A percentile compares a stretch with the other conserved stretches of the same genome.
phyloP scores from a whole-genome alignment of 2,888 invertebrate species.

The Strigamia maritima region DNA sequence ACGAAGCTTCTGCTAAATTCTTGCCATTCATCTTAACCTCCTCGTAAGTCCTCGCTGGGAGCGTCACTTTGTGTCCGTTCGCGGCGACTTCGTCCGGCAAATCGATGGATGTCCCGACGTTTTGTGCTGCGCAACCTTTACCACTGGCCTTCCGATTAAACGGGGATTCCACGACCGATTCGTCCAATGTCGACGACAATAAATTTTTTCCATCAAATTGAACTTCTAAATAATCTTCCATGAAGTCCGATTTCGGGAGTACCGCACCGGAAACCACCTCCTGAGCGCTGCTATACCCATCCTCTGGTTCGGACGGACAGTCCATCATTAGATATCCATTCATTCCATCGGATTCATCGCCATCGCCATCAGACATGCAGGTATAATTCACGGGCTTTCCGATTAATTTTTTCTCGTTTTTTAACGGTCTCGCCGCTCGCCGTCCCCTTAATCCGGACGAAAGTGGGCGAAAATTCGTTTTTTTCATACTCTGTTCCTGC shows the following conservation, averaged over 20 bases:
- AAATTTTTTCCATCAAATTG: conserved; percentile 35
- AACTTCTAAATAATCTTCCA: conserved; percentile 42
- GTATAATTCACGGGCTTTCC: neutral
- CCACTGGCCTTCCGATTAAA: neutral
- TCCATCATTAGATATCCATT: conserved; percentile 41
- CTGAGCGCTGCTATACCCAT: conserved; percentile 38
- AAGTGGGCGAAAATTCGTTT: neutral
- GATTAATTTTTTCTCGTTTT: neutral
- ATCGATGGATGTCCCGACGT: conserved; percentile 29
- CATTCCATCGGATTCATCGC: conserved; percentile 24
- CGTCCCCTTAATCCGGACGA: neutral
- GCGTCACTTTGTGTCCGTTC: conserved; percentile 35
- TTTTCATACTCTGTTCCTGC: neutral
- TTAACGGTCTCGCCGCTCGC: neutral
- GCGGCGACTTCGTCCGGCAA: conserved; percentile 34
- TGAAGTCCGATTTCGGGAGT: conserved; percentile 39
- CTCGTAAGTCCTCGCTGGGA: conserved; percentile 39
- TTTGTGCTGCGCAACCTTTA: neutral
- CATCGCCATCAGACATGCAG: neutral
- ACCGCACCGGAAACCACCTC: conserved; percentile 36
- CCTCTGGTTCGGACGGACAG: conserved; percentile 41
- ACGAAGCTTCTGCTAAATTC: conserved; percentile 19
- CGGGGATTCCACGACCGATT: conserved; percentile 36
- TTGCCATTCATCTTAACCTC: conserved; percentile 39
- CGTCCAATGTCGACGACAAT: conserved; percentile 41